Evolutionary conservation across 1,140 invertebrate genomes (phyloP), one percentile per base, ranked within the genome.

Genomic region (Aphaenogaster rudis): DNA sequence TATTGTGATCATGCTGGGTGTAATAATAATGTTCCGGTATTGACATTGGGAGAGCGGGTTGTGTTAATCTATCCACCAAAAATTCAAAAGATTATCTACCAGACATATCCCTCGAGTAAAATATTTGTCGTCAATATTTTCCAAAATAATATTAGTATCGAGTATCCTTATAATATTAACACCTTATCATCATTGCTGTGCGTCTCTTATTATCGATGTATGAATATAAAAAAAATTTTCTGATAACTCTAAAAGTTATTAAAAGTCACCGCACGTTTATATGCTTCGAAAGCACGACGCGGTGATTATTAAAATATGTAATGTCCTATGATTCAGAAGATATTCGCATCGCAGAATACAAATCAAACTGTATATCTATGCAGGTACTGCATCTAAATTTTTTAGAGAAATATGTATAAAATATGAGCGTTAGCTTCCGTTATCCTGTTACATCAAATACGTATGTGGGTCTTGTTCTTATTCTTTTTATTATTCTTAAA

Each of bases 21-120:
- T 84, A 84, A 74, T 84, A 84, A 84, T 84, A 61, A 61, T 45
- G 54, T 84, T 84, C 45, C 69, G 80, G 67, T 71, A 50, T 45
- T 45, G 39, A 59, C 42, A 39, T n/a, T 33, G 28, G 2, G 33
- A 9, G n/a, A 66, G 7, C 11, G 21, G 3, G 28, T 52, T 39
- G 13, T 11, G 54, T 8, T 42, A 42, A 52, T 81, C 0, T 21
- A 50, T 48, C 4, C 45, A 2, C 21, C 3, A 50, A 61, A 59
- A 39, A 48, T 48, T 21, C 17, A 33, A 39, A 48, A 63, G 6
- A 33, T 72, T 39, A 61, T 74, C 63, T 48, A 13, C 7, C n/a
- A 28, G 7, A 81, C 11, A 11, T n/a, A 11, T 17, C 4, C 2
- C 28, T 57, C 21, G 8, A 33, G 9, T 7, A n/a, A 45, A 28